A percentile compares a stretch with the other conserved stretches of the same genome.
Evolutionary conservation across 2,888 invertebrate species (phyloP).

Genomic region (Scaptomyza tumidula): DNA sequence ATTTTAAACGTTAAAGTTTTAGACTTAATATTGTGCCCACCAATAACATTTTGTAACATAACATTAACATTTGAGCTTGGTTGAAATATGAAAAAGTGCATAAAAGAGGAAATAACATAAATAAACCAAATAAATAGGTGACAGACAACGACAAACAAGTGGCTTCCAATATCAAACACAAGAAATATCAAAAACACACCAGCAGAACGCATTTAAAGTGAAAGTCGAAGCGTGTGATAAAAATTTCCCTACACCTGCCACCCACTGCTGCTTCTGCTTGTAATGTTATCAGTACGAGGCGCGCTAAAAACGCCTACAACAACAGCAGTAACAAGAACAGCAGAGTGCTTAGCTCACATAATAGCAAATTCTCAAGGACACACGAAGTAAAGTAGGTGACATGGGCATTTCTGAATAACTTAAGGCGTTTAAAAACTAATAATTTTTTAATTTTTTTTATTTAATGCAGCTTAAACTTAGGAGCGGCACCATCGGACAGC

Average conservation of each 20-base stretch:
- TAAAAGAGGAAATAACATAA: conserved; percentile 26
- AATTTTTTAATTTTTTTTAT: conserved; percentile 29
- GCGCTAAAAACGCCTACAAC: conserved; percentile 63
- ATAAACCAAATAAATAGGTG: conserved; percentile 21
- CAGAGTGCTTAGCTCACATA: conserved; percentile 35
- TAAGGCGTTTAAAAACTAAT: conserved; percentile 22
- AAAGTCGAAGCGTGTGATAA: conserved; percentile 40
- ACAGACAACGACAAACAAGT: conserved; percentile 4
- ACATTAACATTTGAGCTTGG: conserved; percentile 43
- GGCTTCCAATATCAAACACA: not conserved
- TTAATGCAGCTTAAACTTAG: conserved; percentile 29
- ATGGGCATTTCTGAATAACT: conserved; percentile 42
- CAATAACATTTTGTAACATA: conserved; percentile 34
- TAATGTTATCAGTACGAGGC: conserved; percentile 70
- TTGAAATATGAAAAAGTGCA: conserved; percentile 27
- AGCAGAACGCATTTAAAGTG: conserved; percentile 17
- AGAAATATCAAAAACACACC: not conserved
- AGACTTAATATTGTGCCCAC: conserved; percentile 1
- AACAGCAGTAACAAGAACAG: conserved; percentile 13
- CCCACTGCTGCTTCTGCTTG: conserved; percentile 47
- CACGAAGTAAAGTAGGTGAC: conserved; percentile 32
- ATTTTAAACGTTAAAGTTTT: conserved; percentile 1
- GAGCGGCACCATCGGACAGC: conserved; percentile 24
- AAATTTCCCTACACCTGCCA: conserved; percentile 33
- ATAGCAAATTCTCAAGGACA: conserved; percentile 62